phyloP scores from a whole-genome alignment of 2,888 invertebrate species.

The Pheosia tremula region DNA sequence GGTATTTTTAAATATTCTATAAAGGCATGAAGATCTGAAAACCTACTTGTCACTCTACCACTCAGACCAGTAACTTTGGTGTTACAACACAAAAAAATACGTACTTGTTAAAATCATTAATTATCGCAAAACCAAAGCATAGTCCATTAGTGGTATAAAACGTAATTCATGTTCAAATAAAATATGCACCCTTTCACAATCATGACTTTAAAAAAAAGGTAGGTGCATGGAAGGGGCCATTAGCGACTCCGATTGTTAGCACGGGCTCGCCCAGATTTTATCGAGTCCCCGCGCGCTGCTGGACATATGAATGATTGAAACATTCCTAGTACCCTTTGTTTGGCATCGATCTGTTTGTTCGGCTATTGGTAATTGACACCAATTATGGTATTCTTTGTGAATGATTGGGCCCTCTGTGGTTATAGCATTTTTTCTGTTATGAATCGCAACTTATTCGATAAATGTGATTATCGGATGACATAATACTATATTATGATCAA shows the following conservation, averaged over 20 bases:
- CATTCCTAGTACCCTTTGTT: slow-evolving; percentile 19
- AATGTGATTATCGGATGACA: too few relatives aligned
- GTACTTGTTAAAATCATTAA: not conserved
- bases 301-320: slow-evolving; percentile 35
- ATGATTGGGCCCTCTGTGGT: not conserved
- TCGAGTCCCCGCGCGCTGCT: slow-evolving; percentile 11
- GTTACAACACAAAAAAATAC: too few relatives aligned
- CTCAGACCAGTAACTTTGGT: too few relatives aligned
- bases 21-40: not conserved
- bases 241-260: slow-evolving; percentile 25
- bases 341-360: slow-evolving; percentile 13
- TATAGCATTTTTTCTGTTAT: not conserved
- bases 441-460: too few relatives aligned
- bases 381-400: slow-evolving; percentile 1
- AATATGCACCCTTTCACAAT: slow-evolving; percentile 9
- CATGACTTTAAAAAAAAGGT: slow-evolving; percentile 12
- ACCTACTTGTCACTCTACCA: too few relatives aligned
- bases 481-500: too few relatives aligned
- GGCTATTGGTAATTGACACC: not conserved
- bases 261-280: slow-evolving; percentile 25
- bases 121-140: not conserved
- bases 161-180: slow-evolving; percentile 3
- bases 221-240: slow-evolving; percentile 25
- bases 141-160: slow-evolving; percentile 9
- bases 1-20: not conserved